These are phyloP conservation scores for Crotalus helleri DNA, from an alignment of 2,113 vertebrate species.

Conservation along the genomic window DNA sequence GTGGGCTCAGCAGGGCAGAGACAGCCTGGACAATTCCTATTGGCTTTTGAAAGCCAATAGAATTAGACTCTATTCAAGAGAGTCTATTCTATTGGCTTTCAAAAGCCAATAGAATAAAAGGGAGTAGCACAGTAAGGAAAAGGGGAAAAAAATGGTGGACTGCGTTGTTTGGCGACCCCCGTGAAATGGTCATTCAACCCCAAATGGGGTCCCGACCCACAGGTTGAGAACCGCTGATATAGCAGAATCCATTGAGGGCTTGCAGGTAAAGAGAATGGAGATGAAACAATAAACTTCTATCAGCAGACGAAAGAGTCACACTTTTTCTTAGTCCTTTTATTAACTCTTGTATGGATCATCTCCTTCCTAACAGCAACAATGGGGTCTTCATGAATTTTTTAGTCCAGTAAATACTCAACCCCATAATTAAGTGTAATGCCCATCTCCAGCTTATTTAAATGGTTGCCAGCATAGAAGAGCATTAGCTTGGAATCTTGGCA, in stretches of 20 bases:
- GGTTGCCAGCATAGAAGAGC: neutral
- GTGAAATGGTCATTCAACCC: no score
- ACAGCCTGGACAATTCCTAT: no score
- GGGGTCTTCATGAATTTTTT: neutral
- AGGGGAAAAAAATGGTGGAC: no score
- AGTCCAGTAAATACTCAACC: neutral
- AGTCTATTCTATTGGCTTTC: no score
- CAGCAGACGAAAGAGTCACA: neutral
- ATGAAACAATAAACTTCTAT: neutral
- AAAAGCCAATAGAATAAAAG: no score
- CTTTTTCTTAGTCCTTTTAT: neutral
- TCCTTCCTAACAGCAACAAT: neutral
- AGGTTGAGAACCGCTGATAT: no score
- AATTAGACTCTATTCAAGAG: no score
- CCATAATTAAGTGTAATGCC: neutral
- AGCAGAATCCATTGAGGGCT: neutral
- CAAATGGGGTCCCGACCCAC: no score
- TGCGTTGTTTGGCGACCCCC: no score
- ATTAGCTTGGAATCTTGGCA: neutral
- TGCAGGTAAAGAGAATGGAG: neutral
- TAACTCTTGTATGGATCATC: neutral
- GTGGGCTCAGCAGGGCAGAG: no score
- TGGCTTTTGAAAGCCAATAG: no score
- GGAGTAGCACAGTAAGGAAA: no score
- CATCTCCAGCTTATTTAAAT: neutral